phyloP scores from a whole-genome alignment of 2,888 invertebrate species.

The Drosophila multiciliata region DNA sequence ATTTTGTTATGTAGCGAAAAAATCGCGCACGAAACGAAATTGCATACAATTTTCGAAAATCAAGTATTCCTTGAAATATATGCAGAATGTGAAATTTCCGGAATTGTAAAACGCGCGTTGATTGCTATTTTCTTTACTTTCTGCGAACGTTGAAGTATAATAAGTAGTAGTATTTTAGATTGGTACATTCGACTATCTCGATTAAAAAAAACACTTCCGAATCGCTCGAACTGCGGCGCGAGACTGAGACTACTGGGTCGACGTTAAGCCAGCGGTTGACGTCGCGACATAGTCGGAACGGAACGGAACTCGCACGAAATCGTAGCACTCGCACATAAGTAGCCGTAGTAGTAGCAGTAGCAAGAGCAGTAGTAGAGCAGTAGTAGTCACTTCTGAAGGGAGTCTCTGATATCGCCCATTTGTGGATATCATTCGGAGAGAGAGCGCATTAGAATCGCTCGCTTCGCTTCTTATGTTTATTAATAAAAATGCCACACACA shows the following conservation, averaged over 20 bases:
- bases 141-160: background rate
- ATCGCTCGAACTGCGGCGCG: conserved; percentile 81
- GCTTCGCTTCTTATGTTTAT: conserved; percentile 47
- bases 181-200: conserved; percentile 30
- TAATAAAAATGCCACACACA: conserved; percentile 30
- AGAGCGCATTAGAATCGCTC: conserved; percentile 12
- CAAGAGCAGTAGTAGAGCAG: background rate
- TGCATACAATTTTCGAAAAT: conserved; percentile 31
- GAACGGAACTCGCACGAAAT: conserved; percentile 53
- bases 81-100: conserved; percentile 34
- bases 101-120: conserved; percentile 66
- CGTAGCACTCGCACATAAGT: conserved; percentile 14
- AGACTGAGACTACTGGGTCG: conserved; percentile 69
- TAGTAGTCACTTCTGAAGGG: conserved; percentile 30
- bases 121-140: conserved; percentile 13
- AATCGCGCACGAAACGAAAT: conserved; percentile 29
- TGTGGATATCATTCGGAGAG: conserved; percentile 34
- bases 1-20: conserved; percentile 13
- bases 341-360: background rate
- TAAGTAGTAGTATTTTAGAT: conserved; percentile 14
- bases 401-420: conserved; percentile 52
- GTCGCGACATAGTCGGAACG: conserved; percentile 45
- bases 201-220: conserved; percentile 70
- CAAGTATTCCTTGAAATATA: conserved; percentile 31
- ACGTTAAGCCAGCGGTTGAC: conserved; percentile 59